phyloP scores from a whole-genome alignment of 2,888 invertebrate species.

The Emmelina monodactyla region DNA sequence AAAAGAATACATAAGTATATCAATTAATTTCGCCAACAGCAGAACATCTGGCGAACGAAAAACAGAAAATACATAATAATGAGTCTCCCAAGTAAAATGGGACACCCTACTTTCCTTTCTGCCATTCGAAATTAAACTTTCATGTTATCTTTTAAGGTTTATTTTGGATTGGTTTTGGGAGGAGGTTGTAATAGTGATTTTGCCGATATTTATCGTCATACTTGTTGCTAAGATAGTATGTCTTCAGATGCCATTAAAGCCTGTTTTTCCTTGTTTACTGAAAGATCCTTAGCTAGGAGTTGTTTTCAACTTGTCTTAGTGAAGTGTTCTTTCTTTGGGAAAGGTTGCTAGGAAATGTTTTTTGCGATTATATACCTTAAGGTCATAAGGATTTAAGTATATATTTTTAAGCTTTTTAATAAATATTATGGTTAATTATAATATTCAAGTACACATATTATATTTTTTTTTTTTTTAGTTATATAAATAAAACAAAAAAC shows the following conservation, averaged over 20 bases:
- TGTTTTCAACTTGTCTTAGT: neutral
- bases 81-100: slow-evolving; percentile 4
- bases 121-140: neutral
- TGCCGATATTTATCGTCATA: neutral
- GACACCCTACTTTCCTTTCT: slow-evolving; percentile 1
- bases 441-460: too few species aligned
- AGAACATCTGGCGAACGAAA: slow-evolving; percentile 15
- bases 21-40: slow-evolving; percentile 1
- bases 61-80: slow-evolving; percentile 20
- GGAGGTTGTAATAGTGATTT: neutral
- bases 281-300: too few species aligned
- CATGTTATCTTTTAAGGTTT: neutral
- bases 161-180: neutral
- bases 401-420: too few species aligned
- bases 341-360: neutral
- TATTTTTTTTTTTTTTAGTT: too few species aligned
- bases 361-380: too few species aligned
- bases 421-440: too few species aligned
- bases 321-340: neutral
- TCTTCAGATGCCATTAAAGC: too few species aligned
- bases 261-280: too few species aligned
- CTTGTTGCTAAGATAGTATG: too few species aligned
- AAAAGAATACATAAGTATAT: too few species aligned
- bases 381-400: too few species aligned
- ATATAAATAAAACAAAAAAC: too few species aligned